Evolutionary conservation across 1,140 invertebrate species (phyloP).

Genomic region (Whitmania pigra): DNA sequence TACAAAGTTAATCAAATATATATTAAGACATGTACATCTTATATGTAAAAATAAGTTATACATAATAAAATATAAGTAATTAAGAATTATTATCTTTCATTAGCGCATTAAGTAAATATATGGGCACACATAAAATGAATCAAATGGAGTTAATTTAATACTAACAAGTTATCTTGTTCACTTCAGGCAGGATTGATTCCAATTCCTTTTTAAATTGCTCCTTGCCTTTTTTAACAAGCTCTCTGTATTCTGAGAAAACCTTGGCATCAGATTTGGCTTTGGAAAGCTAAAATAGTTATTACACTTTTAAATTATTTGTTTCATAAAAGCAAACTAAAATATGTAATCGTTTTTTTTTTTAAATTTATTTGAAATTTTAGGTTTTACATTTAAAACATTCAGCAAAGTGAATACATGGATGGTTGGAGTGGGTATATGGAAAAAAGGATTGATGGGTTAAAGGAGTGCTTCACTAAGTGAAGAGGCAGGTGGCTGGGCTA

Average conservation of each 20-base stretch:
- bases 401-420: neutral
- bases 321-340: conserved; percentile 6
- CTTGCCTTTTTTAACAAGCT: conserved; percentile 42
- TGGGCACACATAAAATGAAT: too few relatives aligned
- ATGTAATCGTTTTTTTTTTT: neutral
- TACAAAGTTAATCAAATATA: neutral
- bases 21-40: neutral
- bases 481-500: too few relatives aligned
- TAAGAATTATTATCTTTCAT: neutral
- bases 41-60: too few relatives aligned
- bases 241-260: conserved; percentile 43
- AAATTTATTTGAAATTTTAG: neutral
- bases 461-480: too few relatives aligned
- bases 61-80: neutral
- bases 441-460: too few relatives aligned
- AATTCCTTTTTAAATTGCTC: conserved; percentile 44
- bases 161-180: conserved; percentile 28
- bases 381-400: neutral
- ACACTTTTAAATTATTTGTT: neutral
- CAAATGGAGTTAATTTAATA: neutral
- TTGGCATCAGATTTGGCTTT: conserved; percentile 39
- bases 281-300: conserved; percentile 30
- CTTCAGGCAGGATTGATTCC: conserved; percentile 41
- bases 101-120: too few relatives aligned
- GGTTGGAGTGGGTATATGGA: too few relatives aligned